Evolutionary conservation across 2,113 vertebrate species (phyloP), one percentile per base, ranked within the genome.

Genomic region (Otocyon megalotis): DNA sequence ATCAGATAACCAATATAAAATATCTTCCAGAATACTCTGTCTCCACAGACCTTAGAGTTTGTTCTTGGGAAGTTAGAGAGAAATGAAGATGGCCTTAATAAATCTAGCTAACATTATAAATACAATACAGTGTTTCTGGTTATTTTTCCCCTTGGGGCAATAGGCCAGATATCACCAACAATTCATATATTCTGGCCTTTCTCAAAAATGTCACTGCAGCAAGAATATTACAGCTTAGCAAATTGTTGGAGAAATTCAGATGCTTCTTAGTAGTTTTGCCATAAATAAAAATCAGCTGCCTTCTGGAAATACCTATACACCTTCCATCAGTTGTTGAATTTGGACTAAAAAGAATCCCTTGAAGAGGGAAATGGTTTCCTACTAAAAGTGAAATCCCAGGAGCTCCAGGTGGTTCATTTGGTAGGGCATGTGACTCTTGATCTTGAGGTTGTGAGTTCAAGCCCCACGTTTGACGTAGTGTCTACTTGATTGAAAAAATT

Each of bases 1-100:
- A 92, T 97, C 98, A 98, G 97, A 98, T 98, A 98, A 97, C 96
- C 48, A 77, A 69, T 96, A 88, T 96, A 94, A 98, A 92, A 98
- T 98, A 98, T 98, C 92, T 95, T 81, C 62, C 94, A 97, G 79
- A 87, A 98, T 98, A 98, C 80, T 65, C 88, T 94, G 76, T 91
- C 98, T 98, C 93, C 98, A 97, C 94, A 92, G 93, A 86, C 79
- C 97, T 97, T 65, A 97, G 98, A 74, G 95, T 82, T 97, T 98
- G 88, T 19, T 84, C 90, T 93, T 95, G 97, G 94, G 95, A 97
- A 97, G 97, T 97, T 97, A 97, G 90, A 89, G 63, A 97, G 98
- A 98, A 98, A 98, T 77, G 94, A 97, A 98, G 89, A 92, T 97
- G 32, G 93, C 95, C 97, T 95, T 5, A 81, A 98, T 20, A 97